Conservation (phyloP, 1,140 invertebrate genomes). For the Galendromus occidentalis region DNA sequence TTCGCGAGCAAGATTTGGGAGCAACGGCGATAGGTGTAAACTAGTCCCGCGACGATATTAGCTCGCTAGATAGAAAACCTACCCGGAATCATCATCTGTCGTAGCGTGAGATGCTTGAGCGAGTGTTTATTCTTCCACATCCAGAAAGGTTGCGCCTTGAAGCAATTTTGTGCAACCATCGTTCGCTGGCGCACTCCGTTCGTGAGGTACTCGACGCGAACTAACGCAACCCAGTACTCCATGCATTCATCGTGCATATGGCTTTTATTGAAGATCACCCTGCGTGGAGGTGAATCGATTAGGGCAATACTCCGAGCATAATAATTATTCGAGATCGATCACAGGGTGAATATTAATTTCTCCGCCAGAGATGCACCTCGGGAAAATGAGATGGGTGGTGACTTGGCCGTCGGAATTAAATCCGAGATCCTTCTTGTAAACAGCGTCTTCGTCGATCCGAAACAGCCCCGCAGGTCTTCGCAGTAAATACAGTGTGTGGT, state of each 20-base stretch:
- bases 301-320: too few relatives aligned
- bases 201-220: neutral
- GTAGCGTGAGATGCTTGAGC: slow-evolving; percentile 28
- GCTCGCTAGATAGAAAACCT: neutral
- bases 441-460: neutral
- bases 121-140: slow-evolving; percentile 32
- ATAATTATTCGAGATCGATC: too few relatives aligned
- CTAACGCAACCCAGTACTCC: slow-evolving; percentile 25
- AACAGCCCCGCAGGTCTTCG: neutral
- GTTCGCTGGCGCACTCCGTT: slow-evolving; percentile 18
- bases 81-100: slow-evolving; percentile 35
- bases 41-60: too few relatives aligned
- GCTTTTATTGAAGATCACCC: slow-evolving; percentile 12
- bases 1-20: too few relatives aligned
- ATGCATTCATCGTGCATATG: slow-evolving; percentile 20
- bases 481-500: neutral
- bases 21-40: too few relatives aligned
- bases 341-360: too few relatives aligned
- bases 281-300: neutral
- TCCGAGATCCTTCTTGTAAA: neutral
- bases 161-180: slow-evolving; percentile 24
- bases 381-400: neutral
- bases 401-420: neutral
- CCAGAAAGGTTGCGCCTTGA: slow-evolving; percentile 37
- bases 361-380: slow-evolving; percentile 1